Conservation (phyloP, 2,797 vertebrate genomes). For the Lateolabrax maculatus region DNA sequence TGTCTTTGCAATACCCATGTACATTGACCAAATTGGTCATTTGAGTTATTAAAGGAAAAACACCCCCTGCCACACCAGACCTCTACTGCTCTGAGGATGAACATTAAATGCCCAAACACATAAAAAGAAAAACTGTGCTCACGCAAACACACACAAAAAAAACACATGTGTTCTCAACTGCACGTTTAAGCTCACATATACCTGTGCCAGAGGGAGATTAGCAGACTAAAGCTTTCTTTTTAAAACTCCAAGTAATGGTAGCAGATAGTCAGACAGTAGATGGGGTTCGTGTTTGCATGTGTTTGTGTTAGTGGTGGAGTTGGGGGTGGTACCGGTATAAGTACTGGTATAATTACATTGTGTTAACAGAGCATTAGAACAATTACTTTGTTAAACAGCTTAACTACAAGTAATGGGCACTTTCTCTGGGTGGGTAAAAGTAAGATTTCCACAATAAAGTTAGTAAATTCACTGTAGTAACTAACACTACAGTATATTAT, state of each 20-base stretch:
- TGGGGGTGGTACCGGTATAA: too few species aligned
- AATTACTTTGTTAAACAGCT: slow-evolving; percentile 21
- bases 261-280: slow-evolving; percentile 8
- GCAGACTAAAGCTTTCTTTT: slow-evolving; percentile 72
- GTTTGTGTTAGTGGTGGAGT: slow-evolving; percentile 17
- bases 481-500: slow-evolving; percentile 12
- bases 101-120: background rate
- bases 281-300: slow-evolving; percentile 39
- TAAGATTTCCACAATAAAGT: slow-evolving; percentile 1
- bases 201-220: slow-evolving; percentile 78
- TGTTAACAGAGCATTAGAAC: background rate
- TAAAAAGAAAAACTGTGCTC: background rate
- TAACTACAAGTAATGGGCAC: background rate
- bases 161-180: slow-evolving; percentile 13
- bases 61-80: background rate
- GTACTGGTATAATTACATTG: slow-evolving; percentile 5
- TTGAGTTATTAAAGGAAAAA: slow-evolving; percentile 18
- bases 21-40: background rate
- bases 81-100: background rate
- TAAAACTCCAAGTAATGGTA: slow-evolving; percentile 60
- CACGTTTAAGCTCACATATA: slow-evolving; percentile 56
- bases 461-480: background rate
- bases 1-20: background rate
- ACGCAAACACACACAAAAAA: background rate
- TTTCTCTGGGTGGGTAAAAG: slow-evolving; percentile 13